These are phyloP conservation scores for Oconnorella tubifera DNA, from an alignment of 2,888 invertebrate species.

Conservation along the genomic window DNA sequence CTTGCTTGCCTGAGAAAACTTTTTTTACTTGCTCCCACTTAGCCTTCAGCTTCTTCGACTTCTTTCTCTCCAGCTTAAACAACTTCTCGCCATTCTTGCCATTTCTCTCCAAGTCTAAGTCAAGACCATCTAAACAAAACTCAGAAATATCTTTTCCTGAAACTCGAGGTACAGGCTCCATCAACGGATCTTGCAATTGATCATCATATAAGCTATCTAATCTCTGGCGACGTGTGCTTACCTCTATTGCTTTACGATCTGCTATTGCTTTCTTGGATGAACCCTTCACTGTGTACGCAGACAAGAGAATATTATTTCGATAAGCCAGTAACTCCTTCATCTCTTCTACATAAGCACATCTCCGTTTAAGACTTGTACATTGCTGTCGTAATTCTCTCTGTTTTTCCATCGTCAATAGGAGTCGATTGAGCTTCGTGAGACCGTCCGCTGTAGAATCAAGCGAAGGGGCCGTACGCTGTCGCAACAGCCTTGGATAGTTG, in stretches of 20 bases:
- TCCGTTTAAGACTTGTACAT: not conserved
- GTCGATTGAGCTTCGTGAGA: not conserved
- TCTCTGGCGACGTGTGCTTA: not conserved
- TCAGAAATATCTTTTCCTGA: not conserved
- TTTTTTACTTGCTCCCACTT: constrained; percentile 28
- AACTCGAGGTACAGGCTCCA: not conserved
- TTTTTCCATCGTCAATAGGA: not conserved
- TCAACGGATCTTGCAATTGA: not conserved
- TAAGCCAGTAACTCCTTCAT: constrained; percentile 5
- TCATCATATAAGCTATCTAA: not conserved
- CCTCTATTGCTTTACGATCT: not conserved
- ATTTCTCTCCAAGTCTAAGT: not conserved
- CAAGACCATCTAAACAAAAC: not conserved
- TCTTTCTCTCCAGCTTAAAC: constrained; percentile 14
- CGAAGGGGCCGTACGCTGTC: not conserved
- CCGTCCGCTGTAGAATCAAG: not conserved
- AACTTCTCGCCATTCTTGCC: not conserved
- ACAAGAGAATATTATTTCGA: not conserved
- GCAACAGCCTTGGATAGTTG: not conserved
- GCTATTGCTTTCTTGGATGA: not conserved
- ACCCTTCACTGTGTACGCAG: not conserved
- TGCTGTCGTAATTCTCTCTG: not conserved
- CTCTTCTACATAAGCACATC: not conserved
- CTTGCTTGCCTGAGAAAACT: constrained; percentile 17
- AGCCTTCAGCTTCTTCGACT: constrained; percentile 21